Evolutionary conservation across 2,113 vertebrate genomes (phyloP).

Genomic region (Pangasianodon hypophthalmus): DNA sequence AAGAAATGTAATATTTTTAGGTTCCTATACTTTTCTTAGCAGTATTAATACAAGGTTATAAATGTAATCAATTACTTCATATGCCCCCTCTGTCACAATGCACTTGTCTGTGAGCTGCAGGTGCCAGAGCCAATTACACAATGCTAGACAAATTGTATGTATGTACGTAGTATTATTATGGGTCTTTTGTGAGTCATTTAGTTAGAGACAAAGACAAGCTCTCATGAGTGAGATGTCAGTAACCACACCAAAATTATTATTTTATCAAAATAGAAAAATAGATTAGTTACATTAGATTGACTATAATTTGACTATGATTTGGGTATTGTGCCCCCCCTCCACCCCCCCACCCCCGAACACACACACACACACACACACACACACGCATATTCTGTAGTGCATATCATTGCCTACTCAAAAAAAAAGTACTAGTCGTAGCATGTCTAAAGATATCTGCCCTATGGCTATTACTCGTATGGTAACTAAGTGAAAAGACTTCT

Average conservation of each 20-base stretch:
- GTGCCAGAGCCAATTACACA: not conserved
- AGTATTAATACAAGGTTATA: not conserved
- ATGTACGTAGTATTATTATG: not conserved
- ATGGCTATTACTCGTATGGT: not conserved
- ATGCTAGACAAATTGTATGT: constrained; percentile 15
- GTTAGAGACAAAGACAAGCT: not conserved
- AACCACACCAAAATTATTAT: constrained; percentile 9
- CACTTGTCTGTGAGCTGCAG: not conserved
- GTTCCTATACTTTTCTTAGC: not conserved
- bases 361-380: too few species aligned
- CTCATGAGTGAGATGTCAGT: not conserved
- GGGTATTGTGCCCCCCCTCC: too few species aligned
- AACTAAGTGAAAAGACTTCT: not conserved
- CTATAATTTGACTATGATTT: not conserved
- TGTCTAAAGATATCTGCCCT: not conserved
- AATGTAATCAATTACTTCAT: not conserved
- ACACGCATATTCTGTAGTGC: not conserved
- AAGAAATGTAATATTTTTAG: not conserved
- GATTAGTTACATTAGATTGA: not conserved
- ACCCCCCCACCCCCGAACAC: too few species aligned
- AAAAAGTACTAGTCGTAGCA: not conserved
- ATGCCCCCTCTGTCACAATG: not conserved
- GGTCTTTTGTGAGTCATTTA: not conserved
- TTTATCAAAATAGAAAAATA: not conserved
- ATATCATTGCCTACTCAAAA: not conserved